Evolutionary conservation across 2,113 vertebrate genomes (phyloP).

Genomic region (Apodemus speciosus): DNA sequence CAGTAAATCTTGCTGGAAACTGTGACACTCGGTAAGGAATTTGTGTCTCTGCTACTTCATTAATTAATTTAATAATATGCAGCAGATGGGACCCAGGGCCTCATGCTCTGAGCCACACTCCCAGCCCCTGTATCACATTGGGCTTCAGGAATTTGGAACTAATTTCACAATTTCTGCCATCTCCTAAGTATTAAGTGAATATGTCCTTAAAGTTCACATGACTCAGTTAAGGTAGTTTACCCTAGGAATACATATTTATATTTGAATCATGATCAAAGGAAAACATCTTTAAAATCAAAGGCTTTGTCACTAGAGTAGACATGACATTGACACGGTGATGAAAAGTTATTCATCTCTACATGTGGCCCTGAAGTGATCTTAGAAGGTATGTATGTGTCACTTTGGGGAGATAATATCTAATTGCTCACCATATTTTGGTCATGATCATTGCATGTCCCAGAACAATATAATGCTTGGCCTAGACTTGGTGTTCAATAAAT

Average conservation of each 20-base stretch:
- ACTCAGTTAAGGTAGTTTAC: not conserved
- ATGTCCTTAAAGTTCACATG: not conserved
- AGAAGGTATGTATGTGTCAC: not conserved
- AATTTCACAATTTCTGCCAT: not conserved
- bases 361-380: not conserved
- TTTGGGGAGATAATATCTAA: not conserved
- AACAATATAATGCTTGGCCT: not conserved
- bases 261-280: not conserved
- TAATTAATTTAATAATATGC: not conserved
- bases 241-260: not conserved
- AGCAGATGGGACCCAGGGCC: not conserved
- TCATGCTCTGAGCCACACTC: not conserved
- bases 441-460: not conserved
- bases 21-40: not conserved
- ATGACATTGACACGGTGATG: not conserved
- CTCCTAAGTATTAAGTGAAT: not conserved
- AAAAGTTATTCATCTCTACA: slow-evolving; percentile 13
- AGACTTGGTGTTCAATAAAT: not conserved
- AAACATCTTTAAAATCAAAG: slow-evolving; percentile 11
- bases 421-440: not conserved
- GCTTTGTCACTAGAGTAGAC: not conserved
- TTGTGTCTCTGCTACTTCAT: not conserved
- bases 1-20: not conserved
- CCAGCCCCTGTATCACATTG: not conserved
- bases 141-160: not conserved